These are phyloP conservation scores for Phaethon lepturus DNA, from an alignment of 2,113 vertebrate genomes.

Conservation along the genomic window DNA sequence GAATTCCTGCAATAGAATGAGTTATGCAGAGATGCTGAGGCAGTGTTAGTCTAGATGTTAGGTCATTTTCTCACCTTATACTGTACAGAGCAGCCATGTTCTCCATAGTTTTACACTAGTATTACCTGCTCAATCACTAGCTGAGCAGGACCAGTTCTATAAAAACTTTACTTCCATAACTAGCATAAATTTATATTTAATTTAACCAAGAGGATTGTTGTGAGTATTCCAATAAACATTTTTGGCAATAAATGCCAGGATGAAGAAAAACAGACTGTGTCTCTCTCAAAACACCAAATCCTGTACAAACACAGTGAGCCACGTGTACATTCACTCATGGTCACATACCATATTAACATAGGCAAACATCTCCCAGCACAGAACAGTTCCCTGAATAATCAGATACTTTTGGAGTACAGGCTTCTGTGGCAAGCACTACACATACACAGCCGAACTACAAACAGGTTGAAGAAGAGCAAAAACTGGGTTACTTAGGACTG, in stretches of 20 bases:
- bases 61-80: not conserved
- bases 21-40: not conserved
- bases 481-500: not conserved
- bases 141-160: not conserved
- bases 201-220: not conserved
- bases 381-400: not conserved
- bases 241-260: not conserved
- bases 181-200: not conserved
- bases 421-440: not conserved
- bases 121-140: not conserved
- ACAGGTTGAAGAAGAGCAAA: not conserved
- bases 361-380: not conserved
- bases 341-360: not conserved
- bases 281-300: not conserved
- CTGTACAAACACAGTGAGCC: not conserved
- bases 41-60: not conserved
- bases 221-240: not conserved
- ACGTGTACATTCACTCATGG: fast-evolving
- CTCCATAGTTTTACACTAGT: not conserved
- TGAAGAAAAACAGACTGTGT: not conserved
- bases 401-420: not conserved
- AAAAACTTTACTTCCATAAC: not conserved
- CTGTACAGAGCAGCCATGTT: not conserved
- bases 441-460: not conserved
- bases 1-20: not conserved